These are phyloP conservation scores for Trachemys scripta DNA, from an alignment of 2,113 vertebrate species.

Conservation along the genomic window DNA sequence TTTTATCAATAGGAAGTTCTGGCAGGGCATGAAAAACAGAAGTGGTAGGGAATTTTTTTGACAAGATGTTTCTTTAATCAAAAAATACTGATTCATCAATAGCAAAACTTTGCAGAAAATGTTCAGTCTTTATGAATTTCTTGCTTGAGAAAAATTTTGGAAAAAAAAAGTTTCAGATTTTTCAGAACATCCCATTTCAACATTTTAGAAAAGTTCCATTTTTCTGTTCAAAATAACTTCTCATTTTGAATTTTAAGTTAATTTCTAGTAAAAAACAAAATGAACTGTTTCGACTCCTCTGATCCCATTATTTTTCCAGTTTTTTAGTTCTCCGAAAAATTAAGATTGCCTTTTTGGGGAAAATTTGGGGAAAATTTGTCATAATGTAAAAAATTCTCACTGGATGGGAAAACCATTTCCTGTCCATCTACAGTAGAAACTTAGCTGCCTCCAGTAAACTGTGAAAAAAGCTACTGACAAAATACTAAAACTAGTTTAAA, in stretches of 20 bases:
- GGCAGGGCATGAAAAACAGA: neutral
- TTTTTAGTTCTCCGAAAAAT: neutral
- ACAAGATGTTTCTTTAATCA: neutral
- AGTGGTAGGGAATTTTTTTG: neutral
- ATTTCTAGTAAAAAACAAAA: neutral
- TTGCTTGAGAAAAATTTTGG: neutral
- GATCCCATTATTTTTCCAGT: neutral
- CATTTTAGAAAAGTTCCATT: neutral
- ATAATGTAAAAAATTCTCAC: fast-evolving
- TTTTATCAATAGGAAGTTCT: neutral
- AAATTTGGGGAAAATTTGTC: neutral
- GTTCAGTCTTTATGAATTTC: neutral
- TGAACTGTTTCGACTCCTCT: neutral
- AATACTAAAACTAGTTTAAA: neutral
- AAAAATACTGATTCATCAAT: neutral
- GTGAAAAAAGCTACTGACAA: neutral
- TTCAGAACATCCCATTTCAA: too few species aligned
- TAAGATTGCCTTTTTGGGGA: neutral
- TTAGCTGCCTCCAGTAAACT: neutral
- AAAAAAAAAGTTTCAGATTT: neutral
- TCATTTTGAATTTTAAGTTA: neutral
- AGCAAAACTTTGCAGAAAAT: neutral
- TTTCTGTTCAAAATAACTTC: neutral
- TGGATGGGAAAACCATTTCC: neutral
- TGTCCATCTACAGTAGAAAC: neutral